Base-by-base conservation (phyloP, 2,888 invertebrate species). In the Cosmopolites sordidus region DNA sequence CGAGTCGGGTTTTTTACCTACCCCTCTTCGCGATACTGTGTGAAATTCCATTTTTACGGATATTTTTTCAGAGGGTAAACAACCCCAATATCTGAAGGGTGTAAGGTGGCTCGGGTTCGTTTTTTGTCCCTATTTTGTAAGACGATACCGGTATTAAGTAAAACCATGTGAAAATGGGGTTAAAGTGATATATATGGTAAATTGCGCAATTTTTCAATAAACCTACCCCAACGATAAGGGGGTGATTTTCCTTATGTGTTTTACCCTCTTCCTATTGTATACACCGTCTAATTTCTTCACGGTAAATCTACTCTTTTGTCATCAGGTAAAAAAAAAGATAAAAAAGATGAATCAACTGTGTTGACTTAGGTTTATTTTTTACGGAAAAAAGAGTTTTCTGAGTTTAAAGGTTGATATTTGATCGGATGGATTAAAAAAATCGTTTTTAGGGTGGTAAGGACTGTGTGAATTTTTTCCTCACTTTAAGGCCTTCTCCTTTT, bases 71-170 rank as follows among this genome's bases (percentile, higher is more conserved):
- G 37, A 44, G 63, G 62, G 60, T 62, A 60, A 61, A 62, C 65
- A 64, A n/a, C 65, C 68, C 67, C 63, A 63, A 51, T n/a, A 56
- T 45, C 15, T 30, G 39, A 43, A 27, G 51, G 49, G 51, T 45
- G 54, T 51, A 58, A 56, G 59, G 59, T 58, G 55, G 49, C 53
- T 11, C 12, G 37, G 16, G 18, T 30, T 44, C 22, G 11, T 12
- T 15, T 37, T 47, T 27, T 40, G 11, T 18, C 43, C 27, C 12
- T 43, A 6, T 38, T 18, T 38, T 37, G 72, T 67, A 72, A 73
- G 69, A 67, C 69, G 72, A 73, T 73, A 73, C 65, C 67, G 58
- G 67, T 70, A 73, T 73, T 73, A 72, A 62, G 62, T 65, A 67
- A 66, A 68, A 9, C 64, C 66, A 66, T 67, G 68, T 65, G 68